Evolutionary conservation across 2,888 invertebrate species (phyloP).

Genomic region (Cephus spinipes): DNA sequence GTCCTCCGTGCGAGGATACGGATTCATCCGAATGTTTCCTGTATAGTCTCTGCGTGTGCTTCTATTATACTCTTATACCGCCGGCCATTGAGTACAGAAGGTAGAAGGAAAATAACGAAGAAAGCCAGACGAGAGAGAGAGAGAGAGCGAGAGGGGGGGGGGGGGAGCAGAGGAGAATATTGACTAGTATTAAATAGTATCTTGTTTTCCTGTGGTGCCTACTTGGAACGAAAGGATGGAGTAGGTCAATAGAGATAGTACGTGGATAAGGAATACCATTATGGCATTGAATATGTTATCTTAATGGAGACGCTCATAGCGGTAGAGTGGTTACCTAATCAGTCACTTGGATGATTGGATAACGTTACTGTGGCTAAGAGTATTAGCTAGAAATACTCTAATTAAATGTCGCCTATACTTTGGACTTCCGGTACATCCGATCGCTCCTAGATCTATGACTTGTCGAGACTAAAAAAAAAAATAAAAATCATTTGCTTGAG

Average conservation of each 20-base stretch:
- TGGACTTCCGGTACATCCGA: neutral
- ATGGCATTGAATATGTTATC: conserved; percentile 41
- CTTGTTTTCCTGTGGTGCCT: neutral
- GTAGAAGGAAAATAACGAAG: conserved; percentile 14
- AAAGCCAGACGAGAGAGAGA: neutral
- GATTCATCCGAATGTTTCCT: neutral
- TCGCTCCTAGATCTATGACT: no score
- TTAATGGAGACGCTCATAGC: conserved; percentile 42
- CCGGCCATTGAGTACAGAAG: neutral
- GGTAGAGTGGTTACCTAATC: conserved; percentile 17
- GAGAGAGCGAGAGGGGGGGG: neutral
- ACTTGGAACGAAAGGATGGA: neutral
- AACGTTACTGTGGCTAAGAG: neutral
- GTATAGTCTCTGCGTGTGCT: neutral
- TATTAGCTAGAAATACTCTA: neutral
- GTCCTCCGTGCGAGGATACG: neutral
- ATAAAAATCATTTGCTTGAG: no score
- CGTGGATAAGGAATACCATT: conserved; percentile 34
- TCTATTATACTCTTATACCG: neutral
- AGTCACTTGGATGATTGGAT: neutral
- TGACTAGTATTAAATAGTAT: neutral
- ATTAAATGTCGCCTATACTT: neutral
- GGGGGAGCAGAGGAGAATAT: conserved; percentile 6
- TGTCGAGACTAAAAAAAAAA: no score
- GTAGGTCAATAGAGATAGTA: neutral